phyloP scores from a whole-genome alignment of 2,113 vertebrate genomes.

The Ophiodon elongatus region DNA sequence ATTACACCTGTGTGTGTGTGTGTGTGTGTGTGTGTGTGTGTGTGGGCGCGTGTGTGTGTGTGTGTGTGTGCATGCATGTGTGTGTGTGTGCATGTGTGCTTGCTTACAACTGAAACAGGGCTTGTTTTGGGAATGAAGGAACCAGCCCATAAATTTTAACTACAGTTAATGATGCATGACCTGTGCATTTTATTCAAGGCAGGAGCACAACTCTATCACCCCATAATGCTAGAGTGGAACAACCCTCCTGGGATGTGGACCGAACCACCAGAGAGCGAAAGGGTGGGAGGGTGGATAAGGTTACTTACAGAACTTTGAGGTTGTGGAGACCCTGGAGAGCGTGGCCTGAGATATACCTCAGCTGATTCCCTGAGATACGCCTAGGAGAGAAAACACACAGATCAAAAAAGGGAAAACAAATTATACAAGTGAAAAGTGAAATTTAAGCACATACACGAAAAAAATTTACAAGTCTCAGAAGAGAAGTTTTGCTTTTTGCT shows the following conservation, averaged over 20 bases:
- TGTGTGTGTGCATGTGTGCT: conserved; percentile 10
- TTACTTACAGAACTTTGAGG: conserved; percentile 96
- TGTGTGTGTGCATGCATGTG: conserved; percentile 2
- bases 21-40: conserved; percentile 15
- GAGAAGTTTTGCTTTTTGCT: conserved; percentile 49
- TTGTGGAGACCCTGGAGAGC: conserved; percentile 92
- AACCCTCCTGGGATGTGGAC: conserved; percentile 47
- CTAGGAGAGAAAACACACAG: conserved; percentile 78
- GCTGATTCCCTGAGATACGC: conserved; percentile 95
- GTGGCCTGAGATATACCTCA: conserved; percentile 89
- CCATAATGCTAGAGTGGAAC: conserved; percentile 45
- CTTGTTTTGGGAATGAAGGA: conserved; percentile 62
- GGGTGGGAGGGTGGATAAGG: conserved; percentile 22
- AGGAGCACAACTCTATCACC: conserved; percentile 42
- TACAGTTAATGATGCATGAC: conserved; percentile 74
- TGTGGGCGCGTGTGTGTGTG: conserved; percentile 18
- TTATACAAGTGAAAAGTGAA: conserved; percentile 37
- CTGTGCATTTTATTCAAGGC: conserved; percentile 73
- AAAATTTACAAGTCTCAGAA: conserved; percentile 52
- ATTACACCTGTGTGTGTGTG: conserved; percentile 66
- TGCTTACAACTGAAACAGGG: conserved; percentile 47
- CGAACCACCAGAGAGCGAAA: conserved; percentile 27
- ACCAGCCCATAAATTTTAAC: conserved; percentile 79
- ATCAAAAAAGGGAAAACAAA: conserved; percentile 44
- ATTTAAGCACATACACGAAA: conserved; percentile 30